These are phyloP conservation scores for Boloria selene DNA, from an alignment of 2,888 invertebrate species.

Conservation along the genomic window DNA sequence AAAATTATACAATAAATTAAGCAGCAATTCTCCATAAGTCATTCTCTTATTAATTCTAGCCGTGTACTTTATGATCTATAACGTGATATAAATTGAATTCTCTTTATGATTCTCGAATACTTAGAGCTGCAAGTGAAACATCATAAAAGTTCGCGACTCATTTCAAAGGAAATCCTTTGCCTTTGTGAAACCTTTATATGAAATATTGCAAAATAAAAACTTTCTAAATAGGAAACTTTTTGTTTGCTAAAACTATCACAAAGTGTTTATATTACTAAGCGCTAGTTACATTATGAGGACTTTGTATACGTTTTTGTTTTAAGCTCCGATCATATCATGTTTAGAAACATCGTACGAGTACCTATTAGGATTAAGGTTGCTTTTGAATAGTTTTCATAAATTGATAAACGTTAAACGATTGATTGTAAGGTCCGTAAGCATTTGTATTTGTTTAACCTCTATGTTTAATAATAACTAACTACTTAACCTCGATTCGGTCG, in stretches of 20 bases:
- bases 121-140: conserved; percentile 6
- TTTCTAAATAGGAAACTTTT: not conserved
- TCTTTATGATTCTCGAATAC: conserved; percentile 6
- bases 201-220: not conserved
- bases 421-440: too few relatives aligned
- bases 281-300: too few relatives aligned
- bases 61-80: conserved; percentile 27
- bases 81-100: conserved; percentile 23
- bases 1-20: conserved; percentile 68
- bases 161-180: conserved; percentile 6
- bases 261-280: not conserved
- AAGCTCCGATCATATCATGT: too few relatives aligned
- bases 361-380: too few relatives aligned
- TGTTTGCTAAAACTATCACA: not conserved
- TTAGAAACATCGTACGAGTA: too few relatives aligned
- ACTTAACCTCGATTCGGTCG: too few relatives aligned
- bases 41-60: conserved; percentile 35
- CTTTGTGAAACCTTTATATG: not conserved
- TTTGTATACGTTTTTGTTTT: too few relatives aligned
- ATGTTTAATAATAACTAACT: too few relatives aligned
- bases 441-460: too few relatives aligned
- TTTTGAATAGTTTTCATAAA: too few relatives aligned
- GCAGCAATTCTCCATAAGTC: conserved; percentile 41
- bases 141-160: not conserved
- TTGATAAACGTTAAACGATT: too few relatives aligned